These are phyloP conservation scores for Ptilonorhynchus violaceus DNA, from an alignment of 2,113 vertebrate genomes.

Conservation along the genomic window DNA sequence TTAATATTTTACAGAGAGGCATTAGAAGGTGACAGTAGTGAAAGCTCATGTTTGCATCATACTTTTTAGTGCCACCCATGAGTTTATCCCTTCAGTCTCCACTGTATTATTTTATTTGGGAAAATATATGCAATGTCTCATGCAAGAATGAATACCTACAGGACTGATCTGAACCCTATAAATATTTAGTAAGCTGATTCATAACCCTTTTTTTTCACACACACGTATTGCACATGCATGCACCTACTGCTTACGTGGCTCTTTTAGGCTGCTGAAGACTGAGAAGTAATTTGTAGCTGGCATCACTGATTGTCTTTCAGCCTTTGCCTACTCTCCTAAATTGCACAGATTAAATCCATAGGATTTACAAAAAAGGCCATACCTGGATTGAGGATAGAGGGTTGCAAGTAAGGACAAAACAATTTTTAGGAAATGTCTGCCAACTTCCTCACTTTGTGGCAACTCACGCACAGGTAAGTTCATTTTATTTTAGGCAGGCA, in stretches of 20 bases:
- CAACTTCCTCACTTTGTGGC: not conserved
- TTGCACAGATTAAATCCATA: not conserved
- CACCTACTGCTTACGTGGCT: not conserved
- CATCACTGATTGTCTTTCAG: not conserved
- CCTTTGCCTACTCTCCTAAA: not conserved
- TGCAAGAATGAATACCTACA: slow-evolving; percentile 14
- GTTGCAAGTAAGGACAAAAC: not conserved
- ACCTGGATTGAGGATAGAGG: not conserved
- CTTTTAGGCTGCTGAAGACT: not conserved
- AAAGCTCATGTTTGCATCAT: not conserved
- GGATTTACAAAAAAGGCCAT: not conserved
- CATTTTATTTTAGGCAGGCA: not conserved
- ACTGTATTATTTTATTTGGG: slow-evolving; percentile 43
- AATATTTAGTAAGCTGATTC: not conserved
- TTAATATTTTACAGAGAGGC: slow-evolving; percentile 20
- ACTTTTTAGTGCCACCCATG: not conserved
- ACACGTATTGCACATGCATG: not conserved
- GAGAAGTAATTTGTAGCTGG: not conserved
- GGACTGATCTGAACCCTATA: not conserved
- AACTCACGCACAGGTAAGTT: not conserved
- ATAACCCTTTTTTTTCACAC: not conserved
- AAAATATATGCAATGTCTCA: slow-evolving; percentile 29
- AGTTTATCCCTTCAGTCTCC: slow-evolving; percentile 20
- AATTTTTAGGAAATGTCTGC: not conserved
- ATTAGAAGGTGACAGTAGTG: not conserved